Base-by-base conservation (phyloP, 1,140 invertebrate species). In the Aphis gossypii region DNA sequence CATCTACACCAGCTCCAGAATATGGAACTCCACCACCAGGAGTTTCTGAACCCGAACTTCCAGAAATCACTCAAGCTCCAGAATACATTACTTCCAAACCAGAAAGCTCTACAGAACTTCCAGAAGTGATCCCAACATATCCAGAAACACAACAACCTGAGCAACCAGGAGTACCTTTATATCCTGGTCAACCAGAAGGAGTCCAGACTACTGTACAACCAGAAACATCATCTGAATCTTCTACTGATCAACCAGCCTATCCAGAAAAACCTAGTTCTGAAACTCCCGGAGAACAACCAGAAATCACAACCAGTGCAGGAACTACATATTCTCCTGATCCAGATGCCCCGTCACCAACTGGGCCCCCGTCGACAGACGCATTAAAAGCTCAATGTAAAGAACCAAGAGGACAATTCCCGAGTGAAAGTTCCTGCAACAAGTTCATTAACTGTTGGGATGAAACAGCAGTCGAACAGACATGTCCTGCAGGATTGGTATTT, bases 371-470 rank as follows among this genome's bases (percentile, higher is more conserved):
- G 2, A 94, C 60, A 11, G 94, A 93, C 41, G 46, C 92, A 6
- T 88, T 94, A 88, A 89, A 82, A 41, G 92, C 94, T 41, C 94
- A 94, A 86, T 95, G 95, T 83, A 94, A 94, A 18, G 95, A 92
- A 35, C 93, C 94, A 2, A 94, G 96, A 82, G 96, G 96, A 44
- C 96, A 97, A 94, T 97, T 97, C 94, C 96, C 96, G 0, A 96
- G 96, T 46, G 95, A 95, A 1, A 96, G 95, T 21, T 95, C 95
- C 21, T 97, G 97, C 94, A 96, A 96, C 44, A 96, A 96, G 94
- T 97, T 96, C 94, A 94, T 97, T 0, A 97, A 97, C 94, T 97
- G 97, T 94, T 97, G 97, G 97, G 97, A 97, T 94, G 97, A 96
- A 2, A 95, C 96, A 82, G 96, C 96, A 0, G 95, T 96, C 14